phyloP scores from a whole-genome alignment of 2,888 invertebrate genomes.

The Abscondita cerata region DNA sequence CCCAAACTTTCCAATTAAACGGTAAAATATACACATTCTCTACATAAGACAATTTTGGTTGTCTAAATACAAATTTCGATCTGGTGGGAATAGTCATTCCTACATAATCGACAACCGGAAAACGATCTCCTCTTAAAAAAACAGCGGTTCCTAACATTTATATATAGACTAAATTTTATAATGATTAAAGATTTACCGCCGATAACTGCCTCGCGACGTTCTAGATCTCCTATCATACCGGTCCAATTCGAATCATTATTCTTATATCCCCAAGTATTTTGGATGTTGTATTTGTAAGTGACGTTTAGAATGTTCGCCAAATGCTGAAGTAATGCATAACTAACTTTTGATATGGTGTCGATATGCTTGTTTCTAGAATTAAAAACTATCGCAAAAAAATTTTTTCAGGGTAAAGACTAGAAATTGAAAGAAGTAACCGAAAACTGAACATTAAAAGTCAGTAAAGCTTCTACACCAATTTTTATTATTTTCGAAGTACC shows the following conservation, averaged over 20 bases:
- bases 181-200: slow-evolving; percentile 1
- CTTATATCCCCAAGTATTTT: slow-evolving; percentile 69
- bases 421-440: too few relatives aligned
- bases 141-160: slow-evolving; percentile 65
- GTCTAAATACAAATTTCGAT: slow-evolving; percentile 75
- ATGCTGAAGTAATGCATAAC: slow-evolving; percentile 66
- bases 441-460: too few relatives aligned
- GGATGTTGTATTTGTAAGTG: slow-evolving; percentile 61
- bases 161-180: background rate
- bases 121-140: slow-evolving; percentile 68
- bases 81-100: slow-evolving; percentile 71
- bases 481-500: too few relatives aligned
- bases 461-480: too few relatives aligned
- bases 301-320: slow-evolving; percentile 63
- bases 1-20: slow-evolving; percentile 72
- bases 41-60: slow-evolving; percentile 74
- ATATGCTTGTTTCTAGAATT: slow-evolving; percentile 58
- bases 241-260: slow-evolving; percentile 65
- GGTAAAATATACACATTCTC: slow-evolving; percentile 75
- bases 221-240: slow-evolving; percentile 70
- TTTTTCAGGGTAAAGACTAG: too few relatives aligned
- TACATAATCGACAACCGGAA: slow-evolving; percentile 69
- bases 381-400: too few relatives aligned
- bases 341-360: slow-evolving; percentile 71
- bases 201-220: slow-evolving; percentile 63